A percentile compares a stretch with the other conserved stretches of the same genome.
Conservation (phyloP, 2,113 vertebrate genomes). For the Hemibagrus wyckioides region DNA sequence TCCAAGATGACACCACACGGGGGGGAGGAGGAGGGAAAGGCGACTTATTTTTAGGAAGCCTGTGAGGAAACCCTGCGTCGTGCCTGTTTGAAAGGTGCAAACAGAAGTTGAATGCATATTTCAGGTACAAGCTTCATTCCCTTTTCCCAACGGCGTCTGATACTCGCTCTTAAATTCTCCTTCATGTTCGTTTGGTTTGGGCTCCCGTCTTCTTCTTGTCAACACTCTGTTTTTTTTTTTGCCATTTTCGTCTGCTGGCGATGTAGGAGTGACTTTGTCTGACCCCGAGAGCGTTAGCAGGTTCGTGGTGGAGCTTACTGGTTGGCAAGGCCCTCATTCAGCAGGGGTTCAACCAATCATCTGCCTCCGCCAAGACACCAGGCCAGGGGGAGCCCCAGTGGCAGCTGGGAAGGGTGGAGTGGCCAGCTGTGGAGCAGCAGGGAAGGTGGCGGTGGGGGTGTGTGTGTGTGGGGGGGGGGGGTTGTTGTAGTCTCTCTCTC, state of each 20-base stretch:
- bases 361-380: conserved; percentile 69
- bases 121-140: conserved; percentile 29
- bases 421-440: conserved; percentile 80
- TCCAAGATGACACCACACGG: conserved; percentile 36
- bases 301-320: conserved; percentile 72
- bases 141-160: conserved; percentile 11
- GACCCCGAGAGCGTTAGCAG: conserved; percentile 72
- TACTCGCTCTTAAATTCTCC: conserved; percentile 40
- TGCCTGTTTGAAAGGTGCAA: conserved; percentile 36
- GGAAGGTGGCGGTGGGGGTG: conserved; percentile 60
- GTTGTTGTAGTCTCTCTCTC: conserved; percentile 50
- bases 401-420: conserved; percentile 79
- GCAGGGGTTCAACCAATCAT: conserved; percentile 72
- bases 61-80: neutral
- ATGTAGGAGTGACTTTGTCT: conserved; percentile 78
- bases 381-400: conserved; percentile 73
- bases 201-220: conserved; percentile 22
- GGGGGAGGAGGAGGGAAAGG: neutral
- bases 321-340: conserved; percentile 71
- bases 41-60: conserved; percentile 43
- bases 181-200: conserved; percentile 28
- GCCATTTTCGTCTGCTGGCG: conserved; percentile 66
- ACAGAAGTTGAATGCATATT: conserved; percentile 46
- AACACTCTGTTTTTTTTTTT: conserved; percentile 34
- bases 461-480: neutral